These are phyloP conservation scores for Halichondria panicea DNA, from an alignment of 37 sponge, comb jelly and placozoan species.

Conservation along the genomic window DNA sequence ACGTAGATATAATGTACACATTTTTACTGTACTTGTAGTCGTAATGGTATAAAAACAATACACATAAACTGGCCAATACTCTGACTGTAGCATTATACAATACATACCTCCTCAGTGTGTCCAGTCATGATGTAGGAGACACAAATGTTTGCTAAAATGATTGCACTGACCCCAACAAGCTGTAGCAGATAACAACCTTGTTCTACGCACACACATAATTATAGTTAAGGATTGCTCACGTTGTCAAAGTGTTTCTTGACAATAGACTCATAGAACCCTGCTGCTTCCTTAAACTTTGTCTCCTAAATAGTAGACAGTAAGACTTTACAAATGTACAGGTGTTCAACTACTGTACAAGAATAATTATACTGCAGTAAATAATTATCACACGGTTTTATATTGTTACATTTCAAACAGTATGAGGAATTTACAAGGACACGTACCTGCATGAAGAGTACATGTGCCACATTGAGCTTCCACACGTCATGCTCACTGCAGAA, in stretches of 20 bases:
- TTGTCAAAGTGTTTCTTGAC: conserved; percentile 94
- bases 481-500: conserved; percentile 94
- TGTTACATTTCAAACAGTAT: no score
- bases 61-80: not conserved
- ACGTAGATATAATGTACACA: no score
- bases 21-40: not conserved
- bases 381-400: no score
- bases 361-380: no score
- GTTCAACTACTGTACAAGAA: no score
- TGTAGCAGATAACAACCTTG: conserved; percentile 24
- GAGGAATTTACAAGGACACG: not conserved
- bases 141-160: conserved; percentile 98
- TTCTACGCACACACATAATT: not conserved
- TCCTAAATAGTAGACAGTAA: conserved; percentile 45
- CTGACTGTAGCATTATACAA: not conserved
- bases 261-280: conserved; percentile 95
- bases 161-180: conserved; percentile 91
- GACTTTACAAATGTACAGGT: not conserved
- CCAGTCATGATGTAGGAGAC: conserved; percentile 98
- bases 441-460: conserved; percentile 98
- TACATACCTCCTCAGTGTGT: conserved; percentile 85
- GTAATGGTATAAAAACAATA: not conserved
- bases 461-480: conserved; percentile 98
- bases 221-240: conserved; percentile 29
- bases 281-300: conserved; percentile 93